Percentiles rank a stretch among this genome's conserved stretches.
phyloP scores from a whole-genome alignment of 2,797 vertebrate species.

The Acanthis flammea region DNA sequence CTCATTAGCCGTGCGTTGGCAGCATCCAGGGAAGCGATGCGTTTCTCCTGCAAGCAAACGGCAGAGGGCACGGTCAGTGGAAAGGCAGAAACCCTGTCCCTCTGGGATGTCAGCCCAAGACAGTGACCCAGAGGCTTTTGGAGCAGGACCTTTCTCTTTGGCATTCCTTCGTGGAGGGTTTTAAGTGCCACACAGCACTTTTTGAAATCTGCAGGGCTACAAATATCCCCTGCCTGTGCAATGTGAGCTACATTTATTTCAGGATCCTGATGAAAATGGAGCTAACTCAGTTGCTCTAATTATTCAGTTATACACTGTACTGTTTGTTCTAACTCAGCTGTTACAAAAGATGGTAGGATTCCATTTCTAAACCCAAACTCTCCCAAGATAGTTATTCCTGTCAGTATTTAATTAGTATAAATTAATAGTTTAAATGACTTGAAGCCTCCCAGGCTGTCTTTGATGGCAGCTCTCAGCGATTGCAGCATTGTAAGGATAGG shows the following conservation, averaged over 20 bases:
- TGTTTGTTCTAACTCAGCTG: not conserved
- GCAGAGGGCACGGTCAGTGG: not conserved
- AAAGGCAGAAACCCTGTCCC: rapidly evolving
- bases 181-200: not conserved
- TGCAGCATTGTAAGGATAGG: not conserved
- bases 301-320: not conserved
- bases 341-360: not conserved
- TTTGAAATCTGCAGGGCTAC: not conserved
- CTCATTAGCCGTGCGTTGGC: constrained; percentile 97
- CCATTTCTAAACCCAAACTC: not conserved
- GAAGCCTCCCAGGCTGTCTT: not conserved
- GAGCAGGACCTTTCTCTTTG: not conserved
- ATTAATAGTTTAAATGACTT: constrained; percentile 40
- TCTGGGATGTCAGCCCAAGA: not conserved
- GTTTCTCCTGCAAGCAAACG: constrained; percentile 86
- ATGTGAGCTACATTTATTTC: not conserved
- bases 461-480: not conserved
- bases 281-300: not conserved
- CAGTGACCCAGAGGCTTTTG: not conserved
- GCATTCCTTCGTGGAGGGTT: rapidly evolving
- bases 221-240: not conserved
- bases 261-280: not conserved
- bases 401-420: constrained; percentile 34
- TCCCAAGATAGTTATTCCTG: constrained; percentile 21
- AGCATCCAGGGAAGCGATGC: constrained; percentile 93